A percentile compares a stretch with the other conserved stretches of the same genome.
phyloP scores from a whole-genome alignment of 2,797 vertebrate genomes.

The Botia kubotai region DNA sequence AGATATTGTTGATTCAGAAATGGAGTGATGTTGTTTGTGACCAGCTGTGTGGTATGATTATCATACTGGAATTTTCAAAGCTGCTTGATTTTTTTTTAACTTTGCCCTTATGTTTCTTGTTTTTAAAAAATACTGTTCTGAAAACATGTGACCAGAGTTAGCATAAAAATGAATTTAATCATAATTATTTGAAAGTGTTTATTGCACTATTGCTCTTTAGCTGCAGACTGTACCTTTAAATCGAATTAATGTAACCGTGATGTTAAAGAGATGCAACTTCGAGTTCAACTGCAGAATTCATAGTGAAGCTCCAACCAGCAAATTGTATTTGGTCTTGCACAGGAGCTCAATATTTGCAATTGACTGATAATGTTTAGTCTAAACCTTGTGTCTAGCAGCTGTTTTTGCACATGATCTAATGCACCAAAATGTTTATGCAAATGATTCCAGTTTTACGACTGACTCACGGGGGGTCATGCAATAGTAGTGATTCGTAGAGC shows the following conservation, averaged over 20 bases:
- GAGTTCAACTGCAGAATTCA: constrained; percentile 18
- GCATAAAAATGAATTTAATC: constrained; percentile 1
- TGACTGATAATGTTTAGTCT: constrained; percentile 34
- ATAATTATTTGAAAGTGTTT: constrained; percentile 5
- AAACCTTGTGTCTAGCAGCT: constrained; percentile 37
- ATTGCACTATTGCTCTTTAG: constrained; percentile 37
- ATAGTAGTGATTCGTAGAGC: constrained; percentile 58
- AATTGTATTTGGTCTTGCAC: constrained; percentile 38
- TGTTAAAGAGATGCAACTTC: constrained; percentile 24
- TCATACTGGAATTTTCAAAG: constrained; percentile 63
- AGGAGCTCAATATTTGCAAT: constrained; percentile 46
- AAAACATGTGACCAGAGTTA: background rate
- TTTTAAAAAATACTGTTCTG: background rate
- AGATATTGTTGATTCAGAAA: constrained; percentile 66
- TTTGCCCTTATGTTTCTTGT: constrained; percentile 26
- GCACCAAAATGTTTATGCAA: constrained; percentile 66
- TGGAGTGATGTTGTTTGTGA: constrained; percentile 62
- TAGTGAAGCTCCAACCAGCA: constrained; percentile 9
- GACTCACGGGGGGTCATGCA: constrained; percentile 57
- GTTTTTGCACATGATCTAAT: constrained; percentile 61
- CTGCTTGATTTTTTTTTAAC: constrained; percentile 72
- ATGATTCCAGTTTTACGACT: constrained; percentile 52
- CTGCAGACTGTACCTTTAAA: constrained; percentile 38
- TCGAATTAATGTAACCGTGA: constrained; percentile 21
- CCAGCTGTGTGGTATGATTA: constrained; percentile 52